Evolutionary conservation across 2,797 vertebrate genomes (phyloP).

Genomic region (Ara ararauna): DNA sequence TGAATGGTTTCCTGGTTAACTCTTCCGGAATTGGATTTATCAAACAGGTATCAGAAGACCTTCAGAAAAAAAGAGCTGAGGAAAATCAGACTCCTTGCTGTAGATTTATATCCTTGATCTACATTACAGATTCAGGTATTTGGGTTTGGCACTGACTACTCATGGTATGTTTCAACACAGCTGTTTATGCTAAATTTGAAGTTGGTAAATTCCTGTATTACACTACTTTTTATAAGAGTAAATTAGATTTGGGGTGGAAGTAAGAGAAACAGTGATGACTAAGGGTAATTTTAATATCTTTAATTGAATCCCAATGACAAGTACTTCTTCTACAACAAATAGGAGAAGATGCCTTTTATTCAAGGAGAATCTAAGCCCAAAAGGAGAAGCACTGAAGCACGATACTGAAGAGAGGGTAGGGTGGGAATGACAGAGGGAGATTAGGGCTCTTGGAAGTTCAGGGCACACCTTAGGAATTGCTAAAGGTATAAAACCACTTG

Average conservation of each 20-base stretch:
- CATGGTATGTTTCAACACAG: background rate
- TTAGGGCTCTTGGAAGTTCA: background rate
- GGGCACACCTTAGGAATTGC: background rate
- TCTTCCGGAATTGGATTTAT: background rate
- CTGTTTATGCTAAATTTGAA: background rate
- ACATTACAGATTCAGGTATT: background rate
- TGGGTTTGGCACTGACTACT: background rate
- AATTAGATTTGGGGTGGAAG: background rate
- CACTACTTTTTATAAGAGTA: background rate
- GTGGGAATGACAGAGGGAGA: background rate
- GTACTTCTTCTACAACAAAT: background rate
- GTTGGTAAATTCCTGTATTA: background rate
- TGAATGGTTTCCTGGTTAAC: background rate
- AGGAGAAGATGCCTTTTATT: background rate
- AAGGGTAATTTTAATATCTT: background rate
- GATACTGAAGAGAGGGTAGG: background rate
- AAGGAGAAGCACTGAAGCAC: background rate
- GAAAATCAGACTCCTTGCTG: background rate
- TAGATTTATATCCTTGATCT: background rate
- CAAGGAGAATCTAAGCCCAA: background rate
- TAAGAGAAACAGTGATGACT: background rate
- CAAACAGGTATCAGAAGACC: background rate
- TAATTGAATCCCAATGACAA: background rate
- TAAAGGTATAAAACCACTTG: background rate
- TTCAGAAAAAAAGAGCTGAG: background rate